Percentiles rank a stretch among this genome's conserved stretches.
Conservation (phyloP, 2,797 vertebrate species). For the Gadopsis marmoratus region DNA sequence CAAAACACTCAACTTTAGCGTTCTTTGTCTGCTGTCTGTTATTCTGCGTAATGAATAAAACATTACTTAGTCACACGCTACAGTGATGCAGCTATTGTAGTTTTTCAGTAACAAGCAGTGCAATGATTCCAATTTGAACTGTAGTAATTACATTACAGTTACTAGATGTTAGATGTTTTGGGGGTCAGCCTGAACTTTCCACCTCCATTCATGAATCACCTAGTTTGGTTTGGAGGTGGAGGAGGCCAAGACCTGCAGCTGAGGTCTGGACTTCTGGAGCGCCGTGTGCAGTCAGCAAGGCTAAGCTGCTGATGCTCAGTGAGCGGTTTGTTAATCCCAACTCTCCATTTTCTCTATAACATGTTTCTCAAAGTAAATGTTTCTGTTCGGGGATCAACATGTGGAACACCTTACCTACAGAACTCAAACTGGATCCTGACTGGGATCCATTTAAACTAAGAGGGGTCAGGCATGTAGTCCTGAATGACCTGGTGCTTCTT, state of each 20-base stretch:
- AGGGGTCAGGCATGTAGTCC: too few relatives aligned
- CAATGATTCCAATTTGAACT: neutral
- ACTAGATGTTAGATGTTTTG: neutral
- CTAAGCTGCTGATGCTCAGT: neutral
- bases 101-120: neutral
- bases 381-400: too few relatives aligned
- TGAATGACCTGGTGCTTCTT: too few relatives aligned
- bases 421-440: too few relatives aligned
- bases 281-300: neutral
- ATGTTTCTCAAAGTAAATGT: too few relatives aligned
- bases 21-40: constrained; percentile 4
- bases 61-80: neutral
- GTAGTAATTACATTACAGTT: neutral
- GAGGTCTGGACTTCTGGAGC: neutral
- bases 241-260: neutral
- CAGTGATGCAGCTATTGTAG: neutral
- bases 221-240: neutral
- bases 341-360: too few relatives aligned
- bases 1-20: neutral
- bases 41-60: neutral
- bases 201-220: neutral
- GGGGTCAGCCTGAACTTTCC: neutral
- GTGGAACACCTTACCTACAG: too few relatives aligned
- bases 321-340: too few relatives aligned
- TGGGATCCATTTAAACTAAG: too few relatives aligned